These are phyloP conservation scores for Aphaenogaster floridana DNA, from an alignment of 1,140 invertebrate genomes.

Conservation along the genomic window DNA sequence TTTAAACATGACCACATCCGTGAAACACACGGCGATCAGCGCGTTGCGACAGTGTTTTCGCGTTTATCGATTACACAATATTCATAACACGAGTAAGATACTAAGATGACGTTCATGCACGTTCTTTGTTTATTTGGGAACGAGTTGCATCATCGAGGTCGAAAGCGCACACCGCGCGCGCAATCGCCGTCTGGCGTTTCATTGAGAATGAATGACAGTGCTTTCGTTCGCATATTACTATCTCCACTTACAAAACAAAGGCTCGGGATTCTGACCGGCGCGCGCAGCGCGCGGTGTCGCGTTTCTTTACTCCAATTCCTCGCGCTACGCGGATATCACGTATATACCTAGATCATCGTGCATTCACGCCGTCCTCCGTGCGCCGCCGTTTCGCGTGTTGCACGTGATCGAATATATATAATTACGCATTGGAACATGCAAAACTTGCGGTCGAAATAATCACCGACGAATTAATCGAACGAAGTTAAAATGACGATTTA, in stretches of 20 bases:
- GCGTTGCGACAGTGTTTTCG: neutral
- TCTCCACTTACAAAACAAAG: conserved; percentile 60
- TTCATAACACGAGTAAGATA: neutral
- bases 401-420: neutral
- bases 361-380: neutral
- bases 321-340: neutral
- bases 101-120: neutral
- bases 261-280: conserved; percentile 32
- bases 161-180: conserved; percentile 9
- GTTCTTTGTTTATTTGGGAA: conserved; percentile 32
- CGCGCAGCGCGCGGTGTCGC: neutral
- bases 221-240: conserved; percentile 39
- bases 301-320: conserved; percentile 49
- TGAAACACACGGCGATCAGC: neutral
- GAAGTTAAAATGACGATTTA: neutral
- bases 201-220: conserved; percentile 18
- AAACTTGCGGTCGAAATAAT: conserved; percentile 16
- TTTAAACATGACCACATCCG: neutral
- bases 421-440: neutral
- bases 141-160: conserved; percentile 36
- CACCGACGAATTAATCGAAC: neutral
- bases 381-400: neutral
- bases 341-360: conserved; percentile 34
- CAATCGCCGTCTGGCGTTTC: neutral
- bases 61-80: neutral